A percentile compares a stretch with the other conserved stretches of the same genome.
phyloP scores from a whole-genome alignment of 2,797 vertebrate species.

The Champsocephalus esox region DNA sequence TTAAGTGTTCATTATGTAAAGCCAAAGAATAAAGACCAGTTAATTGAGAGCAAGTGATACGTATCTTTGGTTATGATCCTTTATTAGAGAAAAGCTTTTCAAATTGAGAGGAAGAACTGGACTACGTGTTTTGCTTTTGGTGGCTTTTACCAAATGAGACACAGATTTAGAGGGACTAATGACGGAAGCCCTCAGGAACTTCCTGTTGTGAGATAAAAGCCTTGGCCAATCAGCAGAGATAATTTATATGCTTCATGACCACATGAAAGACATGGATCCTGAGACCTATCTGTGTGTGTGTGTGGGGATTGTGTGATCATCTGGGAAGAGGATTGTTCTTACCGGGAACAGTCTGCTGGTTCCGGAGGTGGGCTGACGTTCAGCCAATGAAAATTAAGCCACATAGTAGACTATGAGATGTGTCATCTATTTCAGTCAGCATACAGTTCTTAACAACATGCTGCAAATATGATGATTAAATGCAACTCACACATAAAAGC shows the following conservation, averaged over 20 bases:
- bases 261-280: conserved; percentile 55
- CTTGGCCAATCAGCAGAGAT: conserved; percentile 57
- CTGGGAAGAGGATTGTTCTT: conserved; percentile 71
- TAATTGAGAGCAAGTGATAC: conserved; percentile 28
- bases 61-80: conserved; percentile 43
- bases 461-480: conserved; percentile 22
- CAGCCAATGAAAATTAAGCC: conserved; percentile 70
- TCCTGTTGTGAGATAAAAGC: conserved; percentile 72
- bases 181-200: conserved; percentile 57
- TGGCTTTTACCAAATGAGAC: conserved; percentile 68
- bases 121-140: conserved; percentile 3
- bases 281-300: conserved; percentile 21
- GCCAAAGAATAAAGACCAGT: conserved; percentile 72
- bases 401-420: conserved; percentile 62
- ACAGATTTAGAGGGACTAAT: conserved; percentile 56
- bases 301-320: conserved; percentile 39
- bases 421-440: conserved; percentile 48
- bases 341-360: conserved; percentile 69
- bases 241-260: conserved; percentile 48
- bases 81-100: conserved; percentile 8
- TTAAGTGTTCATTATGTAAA: conserved; percentile 60
- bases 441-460: conserved; percentile 28
- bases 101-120: conserved; percentile 17
- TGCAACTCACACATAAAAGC: conserved; percentile 7
- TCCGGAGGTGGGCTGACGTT: conserved; percentile 65